These are phyloP conservation scores for Spilarctia lutea DNA, from an alignment of 2,888 invertebrate genomes.

Conservation along the genomic window DNA sequence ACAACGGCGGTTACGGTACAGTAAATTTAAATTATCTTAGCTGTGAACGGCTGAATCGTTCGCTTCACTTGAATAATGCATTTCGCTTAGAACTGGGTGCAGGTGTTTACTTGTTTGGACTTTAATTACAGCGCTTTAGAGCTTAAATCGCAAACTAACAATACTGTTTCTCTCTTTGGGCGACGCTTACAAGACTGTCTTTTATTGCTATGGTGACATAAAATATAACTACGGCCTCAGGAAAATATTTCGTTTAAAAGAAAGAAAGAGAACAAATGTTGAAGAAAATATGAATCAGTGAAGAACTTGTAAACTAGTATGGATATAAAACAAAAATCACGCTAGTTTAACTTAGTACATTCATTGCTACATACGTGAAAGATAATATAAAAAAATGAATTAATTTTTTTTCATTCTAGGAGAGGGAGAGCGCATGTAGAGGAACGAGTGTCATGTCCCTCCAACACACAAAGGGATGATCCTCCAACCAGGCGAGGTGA, in stretches of 20 bases:
- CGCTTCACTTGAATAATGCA: background rate
- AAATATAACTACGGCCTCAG: background rate
- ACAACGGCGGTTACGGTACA: conserved; percentile 30
- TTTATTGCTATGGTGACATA: background rate
- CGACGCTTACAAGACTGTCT: background rate
- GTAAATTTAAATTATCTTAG: conserved; percentile 38
- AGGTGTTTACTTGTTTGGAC: background rate
- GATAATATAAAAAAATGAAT: too few species aligned
- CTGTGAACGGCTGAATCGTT: conserved; percentile 12
- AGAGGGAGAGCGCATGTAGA: too few species aligned
- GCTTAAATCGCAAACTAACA: background rate
- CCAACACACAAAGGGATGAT: too few species aligned
- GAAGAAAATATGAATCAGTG: too few species aligned
- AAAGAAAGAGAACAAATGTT: too few species aligned
- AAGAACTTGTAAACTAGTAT: too few species aligned
- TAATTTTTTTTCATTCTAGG: too few species aligned
- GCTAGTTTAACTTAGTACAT: too few species aligned
- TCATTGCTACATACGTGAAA: too few species aligned
- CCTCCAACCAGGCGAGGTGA: too few species aligned
- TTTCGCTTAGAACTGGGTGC: background rate
- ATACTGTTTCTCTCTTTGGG: background rate
- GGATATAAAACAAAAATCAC: too few species aligned
- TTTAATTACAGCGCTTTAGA: background rate
- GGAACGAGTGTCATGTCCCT: too few species aligned
- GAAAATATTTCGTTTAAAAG: background rate